Percentiles rank a stretch among this genome's conserved stretches.
Conservation (phyloP, 2,113 vertebrate species). For the Colius striatus region DNA sequence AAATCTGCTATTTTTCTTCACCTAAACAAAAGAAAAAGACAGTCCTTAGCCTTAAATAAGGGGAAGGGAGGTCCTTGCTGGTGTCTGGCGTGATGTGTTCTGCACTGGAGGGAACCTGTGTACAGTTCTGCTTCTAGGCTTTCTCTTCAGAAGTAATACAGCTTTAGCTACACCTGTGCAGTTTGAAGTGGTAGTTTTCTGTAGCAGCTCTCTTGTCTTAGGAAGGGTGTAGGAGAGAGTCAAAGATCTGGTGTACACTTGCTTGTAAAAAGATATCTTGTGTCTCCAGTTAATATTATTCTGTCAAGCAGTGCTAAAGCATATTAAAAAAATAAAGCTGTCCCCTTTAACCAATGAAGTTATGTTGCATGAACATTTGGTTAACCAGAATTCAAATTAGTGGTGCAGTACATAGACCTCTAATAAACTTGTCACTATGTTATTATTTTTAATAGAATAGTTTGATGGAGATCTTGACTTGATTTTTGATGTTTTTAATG, state of each 20-base stretch:
- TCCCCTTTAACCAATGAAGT: neutral
- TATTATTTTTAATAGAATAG: slow-evolving; percentile 11
- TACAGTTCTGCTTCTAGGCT: neutral
- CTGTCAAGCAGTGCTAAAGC: neutral
- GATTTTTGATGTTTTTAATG: neutral
- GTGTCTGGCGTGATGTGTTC: neutral
- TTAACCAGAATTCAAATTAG: neutral
- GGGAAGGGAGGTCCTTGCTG: no score
- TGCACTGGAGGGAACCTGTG: neutral
- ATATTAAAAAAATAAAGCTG: neutral
- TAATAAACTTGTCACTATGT: neutral
- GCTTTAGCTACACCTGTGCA: neutral
- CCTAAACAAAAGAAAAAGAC: neutral
- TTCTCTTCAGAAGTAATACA: neutral
- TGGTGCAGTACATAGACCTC: neutral
- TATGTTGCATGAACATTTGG: neutral
- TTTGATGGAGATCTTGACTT: neutral
- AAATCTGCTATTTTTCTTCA: neutral
- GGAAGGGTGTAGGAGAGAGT: neutral
- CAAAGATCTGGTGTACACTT: neutral
- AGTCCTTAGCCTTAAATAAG: neutral
- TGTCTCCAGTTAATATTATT: neutral
- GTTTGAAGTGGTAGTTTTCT: neutral
- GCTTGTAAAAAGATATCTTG: neutral
- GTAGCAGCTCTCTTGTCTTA: neutral